Base-by-base conservation (phyloP, 1,140 invertebrate species). In the Brachionus manjavacas region DNA sequence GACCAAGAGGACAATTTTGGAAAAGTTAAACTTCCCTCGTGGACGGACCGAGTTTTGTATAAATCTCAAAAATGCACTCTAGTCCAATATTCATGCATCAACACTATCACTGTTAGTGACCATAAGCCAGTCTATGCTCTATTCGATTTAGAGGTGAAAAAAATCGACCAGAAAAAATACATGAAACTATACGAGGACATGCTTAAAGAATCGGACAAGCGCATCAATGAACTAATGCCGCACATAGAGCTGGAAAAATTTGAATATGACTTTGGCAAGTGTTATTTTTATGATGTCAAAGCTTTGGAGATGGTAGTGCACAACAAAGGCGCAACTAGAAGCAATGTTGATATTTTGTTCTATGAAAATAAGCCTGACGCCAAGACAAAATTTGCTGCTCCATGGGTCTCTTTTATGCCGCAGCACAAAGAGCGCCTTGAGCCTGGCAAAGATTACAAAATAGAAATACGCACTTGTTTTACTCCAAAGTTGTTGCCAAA, bases 1-100 rank as follows among this genome's bases (percentile, higher is more conserved):
- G 97, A 87, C 93, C 94, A 6, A 97, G 97, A 9, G 96, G 98
- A 9, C 99, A 97, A 96, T 9, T 25, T 46, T 25, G 39, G 12
- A 12, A 55, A 35, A n/a, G 70, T 55, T 4, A 84, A 72, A 23
- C 60, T 84, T 9, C 81, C 81, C 43, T 68, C 81, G n/a, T 84
- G 81, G 81, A 84, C 81, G 8, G 81, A 84, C 66, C 60, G 81
- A 70, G 43, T 84, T 4, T 39, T 84, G 8, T 84, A 43, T 9
- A 43, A 55, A 70, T 49, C 64, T 16, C 20, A 25, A 43, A 81
- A 60, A 41, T 60, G 52, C 20, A n/a, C 14, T 43, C 25, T 74
- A 7, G 20, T 70, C 12, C 41, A 68, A 55, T 84, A 84, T 74
- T 70, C 81, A 8, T 70, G 35, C 25, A 74, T 84, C 16, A 68